These are phyloP conservation scores for Vollenhovia emeryi DNA, from an alignment of 1,140 invertebrate species.

Conservation along the genomic window DNA sequence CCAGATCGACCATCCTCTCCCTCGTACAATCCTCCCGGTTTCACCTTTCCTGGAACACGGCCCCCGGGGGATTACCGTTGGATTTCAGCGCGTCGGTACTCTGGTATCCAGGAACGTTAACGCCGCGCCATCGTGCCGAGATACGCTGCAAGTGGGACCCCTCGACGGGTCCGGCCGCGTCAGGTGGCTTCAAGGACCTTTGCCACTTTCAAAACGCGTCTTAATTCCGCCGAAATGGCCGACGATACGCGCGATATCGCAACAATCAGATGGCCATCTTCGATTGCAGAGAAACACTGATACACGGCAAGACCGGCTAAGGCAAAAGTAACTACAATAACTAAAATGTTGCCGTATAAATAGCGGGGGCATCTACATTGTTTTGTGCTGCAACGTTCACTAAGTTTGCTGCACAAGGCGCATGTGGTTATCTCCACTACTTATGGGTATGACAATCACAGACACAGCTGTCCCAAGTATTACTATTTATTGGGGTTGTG, in stretches of 20 bases:
- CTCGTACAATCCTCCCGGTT: constrained; percentile 68
- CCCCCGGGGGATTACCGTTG: constrained; percentile 65
- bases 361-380: too few relatives aligned
- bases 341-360: too few relatives aligned
- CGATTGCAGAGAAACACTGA: too few relatives aligned
- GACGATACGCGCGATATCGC: background rate
- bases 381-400: too few relatives aligned
- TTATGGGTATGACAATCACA: too few relatives aligned
- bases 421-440: too few relatives aligned
- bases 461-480: too few relatives aligned
- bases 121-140: constrained; percentile 53
- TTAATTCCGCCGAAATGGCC: background rate
- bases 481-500: too few relatives aligned
- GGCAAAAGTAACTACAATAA: too few relatives aligned
- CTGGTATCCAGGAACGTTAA: constrained; percentile 50
- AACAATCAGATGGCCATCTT: background rate
- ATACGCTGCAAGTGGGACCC: constrained; percentile 35
- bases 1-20: constrained; percentile 72
- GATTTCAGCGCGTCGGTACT: constrained; percentile 59
- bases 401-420: too few relatives aligned
- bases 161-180: constrained; percentile 22
- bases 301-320: too few relatives aligned
- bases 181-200: constrained; percentile 74
- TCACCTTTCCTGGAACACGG: constrained; percentile 72
- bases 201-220: background rate